Evolutionary conservation across 2,888 invertebrate genomes (phyloP), one percentile per base, ranked within the genome.

Genomic region (Emesis russula): DNA sequence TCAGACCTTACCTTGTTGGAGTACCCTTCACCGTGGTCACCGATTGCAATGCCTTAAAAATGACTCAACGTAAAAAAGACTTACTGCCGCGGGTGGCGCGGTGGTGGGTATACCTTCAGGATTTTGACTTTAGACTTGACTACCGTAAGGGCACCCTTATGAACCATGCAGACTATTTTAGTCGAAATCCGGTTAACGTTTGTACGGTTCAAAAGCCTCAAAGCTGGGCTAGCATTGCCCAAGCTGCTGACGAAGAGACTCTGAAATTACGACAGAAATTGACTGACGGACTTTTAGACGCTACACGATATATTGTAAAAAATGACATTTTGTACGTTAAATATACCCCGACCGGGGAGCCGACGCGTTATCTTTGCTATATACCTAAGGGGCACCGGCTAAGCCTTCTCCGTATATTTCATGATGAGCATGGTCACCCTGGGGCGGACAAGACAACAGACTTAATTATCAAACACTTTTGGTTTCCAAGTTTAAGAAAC

Each of bases 21-120:
- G 58, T 85, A 11, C 44, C 41, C 15, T 92, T 93, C 41, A 92
- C 79, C 44, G 74, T 94, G 1, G 77, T 92, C 6, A 96, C 95
- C 2, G 97, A 97, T 76, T 96, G 96, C 74, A 90, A 90, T 38
- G 93, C 96, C 0, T 70, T 96, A 3, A 95, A 95, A 68, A 76
- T 91, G 0, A 94, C 96, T 0, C 84, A 93, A 25, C 85, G 75
- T 4, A 96, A 96, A 75, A 91, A 92, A 36, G 80, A 85, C 7
- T 7, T 95, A 11, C 31, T 66, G 66, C 31, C 31, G 13, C 31
- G 66, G 31, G 66, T 66, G 66, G 66, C 66, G 1, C 66, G 66
- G 66, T 66, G 66, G 31, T 66, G 66, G 66, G 71, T 76, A 70
- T 82, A 70, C 53, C 68, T 82, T 0, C 82, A 82, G 31, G 82